Conservation (phyloP, 2,888 invertebrate species). For the Merodon equestris region DNA sequence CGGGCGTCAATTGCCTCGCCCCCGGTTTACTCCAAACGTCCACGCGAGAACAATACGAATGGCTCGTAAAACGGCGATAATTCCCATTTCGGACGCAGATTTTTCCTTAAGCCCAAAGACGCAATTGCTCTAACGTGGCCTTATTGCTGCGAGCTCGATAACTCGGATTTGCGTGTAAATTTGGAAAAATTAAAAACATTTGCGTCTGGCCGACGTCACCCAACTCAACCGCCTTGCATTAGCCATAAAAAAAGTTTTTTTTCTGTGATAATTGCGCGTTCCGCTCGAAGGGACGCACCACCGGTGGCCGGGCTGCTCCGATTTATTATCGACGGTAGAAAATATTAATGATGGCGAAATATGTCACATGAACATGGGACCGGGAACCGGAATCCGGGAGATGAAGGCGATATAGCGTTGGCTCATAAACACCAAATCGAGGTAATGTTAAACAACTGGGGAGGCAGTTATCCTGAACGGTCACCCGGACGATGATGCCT, state of each 20-base stretch:
- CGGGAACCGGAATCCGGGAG: neutral
- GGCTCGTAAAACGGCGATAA: constrained; percentile 65
- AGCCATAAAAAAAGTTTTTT: constrained; percentile 50
- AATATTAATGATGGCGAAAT: constrained; percentile 67
- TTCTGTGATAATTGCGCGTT: constrained; percentile 67
- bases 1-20: no score
- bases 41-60: constrained; percentile 45
- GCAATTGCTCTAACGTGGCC: constrained; percentile 42
- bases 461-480: constrained; percentile 54
- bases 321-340: constrained; percentile 62
- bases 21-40: no score
- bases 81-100: constrained; percentile 63
- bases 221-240: neutral
- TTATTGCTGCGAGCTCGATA: constrained; percentile 41
- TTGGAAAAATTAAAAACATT: constrained; percentile 68
- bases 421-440: constrained; percentile 68
- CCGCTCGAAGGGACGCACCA: constrained; percentile 54
- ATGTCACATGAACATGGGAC: constrained; percentile 47
- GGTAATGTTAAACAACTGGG: constrained; percentile 60
- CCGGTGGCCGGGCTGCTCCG: constrained; percentile 48
- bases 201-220: constrained; percentile 21
- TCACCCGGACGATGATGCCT: constrained; percentile 7
- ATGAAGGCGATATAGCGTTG: constrained; percentile 19
- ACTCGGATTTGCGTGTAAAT: constrained; percentile 63
- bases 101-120: constrained; percentile 42